Percentiles rank a stretch among this genome's conserved stretches.
These are phyloP conservation scores for Apodemia hepburni DNA, from an alignment of 2,888 invertebrate genomes.

Conservation along the genomic window DNA sequence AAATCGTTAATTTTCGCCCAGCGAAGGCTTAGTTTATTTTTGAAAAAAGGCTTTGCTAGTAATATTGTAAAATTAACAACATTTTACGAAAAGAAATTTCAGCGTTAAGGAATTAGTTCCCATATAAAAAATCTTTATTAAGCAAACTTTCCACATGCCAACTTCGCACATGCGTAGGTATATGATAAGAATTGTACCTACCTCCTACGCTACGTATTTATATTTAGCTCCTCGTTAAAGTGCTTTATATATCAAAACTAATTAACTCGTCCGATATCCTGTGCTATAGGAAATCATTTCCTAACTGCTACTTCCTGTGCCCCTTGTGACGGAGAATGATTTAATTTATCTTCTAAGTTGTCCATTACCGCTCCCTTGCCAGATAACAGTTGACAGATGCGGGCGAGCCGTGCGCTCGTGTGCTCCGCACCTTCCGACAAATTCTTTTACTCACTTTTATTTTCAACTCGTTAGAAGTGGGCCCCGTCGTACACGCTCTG, in stretches of 20 bases:
- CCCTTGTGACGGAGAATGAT: conserved; percentile 61
- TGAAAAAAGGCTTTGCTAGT: too few relatives aligned
- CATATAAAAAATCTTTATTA: too few relatives aligned
- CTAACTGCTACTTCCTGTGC: conserved; percentile 64
- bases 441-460: conserved; percentile 24
- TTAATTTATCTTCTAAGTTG: conserved; percentile 67
- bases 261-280: not conserved
- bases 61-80: too few relatives aligned
- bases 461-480: conserved; percentile 18
- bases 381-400: conserved; percentile 61
- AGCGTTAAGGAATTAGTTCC: too few relatives aligned
- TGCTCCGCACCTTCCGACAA: conserved; percentile 25
- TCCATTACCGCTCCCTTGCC: conserved; percentile 66
- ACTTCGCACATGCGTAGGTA: too few relatives aligned
- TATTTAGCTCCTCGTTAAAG: not conserved
- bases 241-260: not conserved
- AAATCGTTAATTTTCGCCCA: too few relatives aligned
- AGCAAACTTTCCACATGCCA: too few relatives aligned
- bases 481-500: conserved; percentile 14
- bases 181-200: too few relatives aligned
- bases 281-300: conserved; percentile 22
- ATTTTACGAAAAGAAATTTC: too few relatives aligned
- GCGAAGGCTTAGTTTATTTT: too few relatives aligned
- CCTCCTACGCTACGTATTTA: not conserved
- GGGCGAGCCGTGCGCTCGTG: conserved; percentile 46